Evolutionary conservation across 2,113 vertebrate genomes (phyloP).

Genomic region (Rhegmatorhina hoffmannsi): DNA sequence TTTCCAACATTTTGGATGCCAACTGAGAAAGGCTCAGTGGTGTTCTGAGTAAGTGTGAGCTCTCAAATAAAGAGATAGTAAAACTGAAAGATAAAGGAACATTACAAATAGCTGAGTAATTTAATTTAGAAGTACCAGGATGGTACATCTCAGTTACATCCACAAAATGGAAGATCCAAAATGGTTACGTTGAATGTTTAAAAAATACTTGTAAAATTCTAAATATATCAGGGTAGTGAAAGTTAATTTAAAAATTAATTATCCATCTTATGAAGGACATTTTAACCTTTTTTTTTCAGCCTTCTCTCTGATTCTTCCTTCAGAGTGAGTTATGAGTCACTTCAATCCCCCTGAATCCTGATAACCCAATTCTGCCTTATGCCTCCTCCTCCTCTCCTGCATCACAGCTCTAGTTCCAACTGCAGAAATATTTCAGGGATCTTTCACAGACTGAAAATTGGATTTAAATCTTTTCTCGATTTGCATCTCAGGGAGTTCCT

Average conservation of each 20-base stretch:
- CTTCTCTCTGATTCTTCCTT: constrained; percentile 33
- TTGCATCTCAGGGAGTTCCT: constrained; percentile 18
- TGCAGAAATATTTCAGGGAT: constrained; percentile 6
- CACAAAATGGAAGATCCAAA: not conserved
- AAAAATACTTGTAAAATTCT: constrained; percentile 13
- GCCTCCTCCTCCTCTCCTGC: constrained; percentile 28
- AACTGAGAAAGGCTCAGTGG: not conserved
- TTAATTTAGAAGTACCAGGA: not conserved
- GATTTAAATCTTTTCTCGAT: constrained; percentile 5
- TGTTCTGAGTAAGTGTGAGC: not conserved
- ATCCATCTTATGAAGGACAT: constrained; percentile 42
- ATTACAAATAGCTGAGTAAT: not conserved
- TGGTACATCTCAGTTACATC: not conserved
- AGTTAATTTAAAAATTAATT: constrained; percentile 49
- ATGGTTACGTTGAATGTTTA: not conserved
- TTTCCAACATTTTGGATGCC: not conserved
- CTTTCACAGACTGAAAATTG: not conserved
- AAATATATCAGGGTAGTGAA: not conserved
- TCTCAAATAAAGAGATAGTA: not conserved
- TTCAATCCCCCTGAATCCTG: constrained; percentile 18
- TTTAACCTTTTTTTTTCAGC: not conserved
- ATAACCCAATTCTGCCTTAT: constrained; percentile 32
- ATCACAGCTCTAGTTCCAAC: not conserved
- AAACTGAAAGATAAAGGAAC: not conserved
- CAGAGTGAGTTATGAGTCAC: constrained; percentile 16